A percentile compares a stretch with the other conserved stretches of the same genome.
Evolutionary conservation across 1,140 invertebrate genomes (phyloP).

Genomic region (Nautilus pompilius): DNA sequence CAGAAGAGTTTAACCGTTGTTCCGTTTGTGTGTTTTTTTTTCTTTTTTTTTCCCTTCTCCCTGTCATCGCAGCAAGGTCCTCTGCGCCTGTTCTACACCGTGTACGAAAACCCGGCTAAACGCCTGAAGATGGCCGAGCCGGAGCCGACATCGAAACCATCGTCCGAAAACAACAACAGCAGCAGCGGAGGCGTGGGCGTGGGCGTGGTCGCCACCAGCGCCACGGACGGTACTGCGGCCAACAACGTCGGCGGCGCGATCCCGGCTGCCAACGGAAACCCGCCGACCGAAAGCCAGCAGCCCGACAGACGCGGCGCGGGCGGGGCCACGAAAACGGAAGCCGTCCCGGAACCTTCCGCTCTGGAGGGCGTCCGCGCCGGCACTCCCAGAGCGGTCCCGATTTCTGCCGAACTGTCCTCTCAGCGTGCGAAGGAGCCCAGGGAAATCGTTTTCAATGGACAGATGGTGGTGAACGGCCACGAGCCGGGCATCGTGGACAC

Average conservation of each 20-base stretch:
- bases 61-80: constrained; percentile 28
- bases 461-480: too few relatives aligned
- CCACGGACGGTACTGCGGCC: background rate
- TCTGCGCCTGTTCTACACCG: constrained; percentile 29
- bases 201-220: background rate
- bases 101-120: constrained; percentile 23
- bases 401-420: background rate
- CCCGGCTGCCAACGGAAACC: background rate
- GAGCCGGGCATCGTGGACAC: background rate
- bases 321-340: background rate
- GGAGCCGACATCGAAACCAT: background rate
- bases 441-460: background rate
- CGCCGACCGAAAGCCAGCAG: background rate
- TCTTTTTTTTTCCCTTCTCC: background rate
- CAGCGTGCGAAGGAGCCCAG: background rate
- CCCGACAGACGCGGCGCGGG: background rate
- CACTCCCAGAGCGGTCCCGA: background rate
- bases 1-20: too few relatives aligned
- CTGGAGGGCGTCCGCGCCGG: background rate
- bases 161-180: background rate
- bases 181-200: background rate
- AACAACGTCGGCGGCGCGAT: background rate
- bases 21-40: too few relatives aligned
- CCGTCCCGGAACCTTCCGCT: background rate
- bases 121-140: constrained; percentile 7